phyloP scores from a whole-genome alignment of 1,140 invertebrate species.

The Psix sp. region DNA sequence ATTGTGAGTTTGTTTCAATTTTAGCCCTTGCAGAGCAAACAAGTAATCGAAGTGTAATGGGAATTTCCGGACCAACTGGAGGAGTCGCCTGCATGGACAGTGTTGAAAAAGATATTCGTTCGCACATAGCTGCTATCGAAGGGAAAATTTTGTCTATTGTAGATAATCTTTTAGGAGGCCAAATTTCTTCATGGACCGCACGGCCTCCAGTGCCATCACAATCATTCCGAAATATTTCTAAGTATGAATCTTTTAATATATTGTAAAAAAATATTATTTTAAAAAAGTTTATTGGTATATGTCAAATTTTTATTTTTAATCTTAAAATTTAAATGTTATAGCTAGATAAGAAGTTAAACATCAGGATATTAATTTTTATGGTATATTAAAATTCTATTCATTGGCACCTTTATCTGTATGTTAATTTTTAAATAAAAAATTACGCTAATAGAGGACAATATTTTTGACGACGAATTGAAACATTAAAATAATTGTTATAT shows the following conservation, averaged over 20 bases:
- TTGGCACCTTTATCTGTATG: too few species aligned
- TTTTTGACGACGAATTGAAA: too few species aligned
- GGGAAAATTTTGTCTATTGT: slow-evolving; percentile 94
- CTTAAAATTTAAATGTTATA: too few species aligned
- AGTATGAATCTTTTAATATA: too few species aligned
- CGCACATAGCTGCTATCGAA: slow-evolving; percentile 94
- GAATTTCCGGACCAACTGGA: slow-evolving; percentile 65
- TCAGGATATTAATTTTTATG: too few species aligned
- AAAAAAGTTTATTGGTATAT: too few species aligned
- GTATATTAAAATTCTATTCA: too few species aligned
- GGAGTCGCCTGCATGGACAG: slow-evolving; percentile 79
- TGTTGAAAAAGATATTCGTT: slow-evolving; percentile 87
- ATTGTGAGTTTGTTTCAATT: neutral
- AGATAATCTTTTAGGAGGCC: slow-evolving; percentile 86
- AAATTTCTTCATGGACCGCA: slow-evolving; percentile 92
- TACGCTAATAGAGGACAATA: too few species aligned
- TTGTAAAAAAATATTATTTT: too few species aligned
- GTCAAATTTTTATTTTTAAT: slow-evolving; percentile 2
- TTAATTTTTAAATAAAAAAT: too few species aligned
- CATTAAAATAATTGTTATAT: too few species aligned
- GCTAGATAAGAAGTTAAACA: too few species aligned
- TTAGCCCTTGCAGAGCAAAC: slow-evolving; percentile 69
- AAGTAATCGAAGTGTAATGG: slow-evolving; percentile 64
- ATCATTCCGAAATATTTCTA: slow-evolving; percentile 92
- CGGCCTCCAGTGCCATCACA: slow-evolving; percentile 96